phyloP scores from a whole-genome alignment of 2,888 invertebrate genomes.

The Prenolepis imparis region DNA sequence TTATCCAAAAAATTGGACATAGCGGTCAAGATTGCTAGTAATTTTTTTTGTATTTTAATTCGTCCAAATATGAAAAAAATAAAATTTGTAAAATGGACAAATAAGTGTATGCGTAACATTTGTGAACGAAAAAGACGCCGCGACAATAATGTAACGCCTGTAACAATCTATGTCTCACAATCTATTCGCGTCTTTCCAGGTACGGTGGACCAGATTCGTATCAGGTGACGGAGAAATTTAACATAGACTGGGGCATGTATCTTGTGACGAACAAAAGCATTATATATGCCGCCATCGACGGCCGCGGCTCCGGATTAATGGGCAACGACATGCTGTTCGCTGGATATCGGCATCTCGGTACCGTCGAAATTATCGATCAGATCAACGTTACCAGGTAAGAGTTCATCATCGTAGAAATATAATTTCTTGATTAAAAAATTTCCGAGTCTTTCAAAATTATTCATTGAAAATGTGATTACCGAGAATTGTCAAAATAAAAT shows the following conservation, averaged over 20 bases:
- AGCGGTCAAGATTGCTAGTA: neutral
- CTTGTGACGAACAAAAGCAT: slow-evolving; percentile 94
- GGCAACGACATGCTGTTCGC: slow-evolving; percentile 94
- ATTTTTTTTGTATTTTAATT: slow-evolving; percentile 4
- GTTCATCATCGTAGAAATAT: slow-evolving; percentile 21
- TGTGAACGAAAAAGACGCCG: neutral
- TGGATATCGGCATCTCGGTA: slow-evolving; percentile 94
- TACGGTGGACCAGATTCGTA: slow-evolving; percentile 97
- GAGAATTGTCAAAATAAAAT: neutral
- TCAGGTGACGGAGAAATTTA: slow-evolving; percentile 93
- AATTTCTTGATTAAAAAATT: neutral
- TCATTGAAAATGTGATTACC: neutral
- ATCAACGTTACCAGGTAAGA: slow-evolving; percentile 92
- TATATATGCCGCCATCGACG: slow-evolving; percentile 96
- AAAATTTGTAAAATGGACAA: neutral
- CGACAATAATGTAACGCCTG: neutral
- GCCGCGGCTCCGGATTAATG: slow-evolving; percentile 94
- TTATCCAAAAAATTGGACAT: neutral
- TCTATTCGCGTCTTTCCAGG: slow-evolving; percentile 86
- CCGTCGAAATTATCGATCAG: slow-evolving; percentile 96
- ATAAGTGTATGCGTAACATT: neutral
- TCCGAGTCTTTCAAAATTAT: neutral
- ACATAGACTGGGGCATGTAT: slow-evolving; percentile 95
- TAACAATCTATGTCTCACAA: neutral
- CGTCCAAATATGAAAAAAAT: neutral